phyloP scores from a whole-genome alignment of 23 tunicate species.

The Botrylloides violaceus region DNA sequence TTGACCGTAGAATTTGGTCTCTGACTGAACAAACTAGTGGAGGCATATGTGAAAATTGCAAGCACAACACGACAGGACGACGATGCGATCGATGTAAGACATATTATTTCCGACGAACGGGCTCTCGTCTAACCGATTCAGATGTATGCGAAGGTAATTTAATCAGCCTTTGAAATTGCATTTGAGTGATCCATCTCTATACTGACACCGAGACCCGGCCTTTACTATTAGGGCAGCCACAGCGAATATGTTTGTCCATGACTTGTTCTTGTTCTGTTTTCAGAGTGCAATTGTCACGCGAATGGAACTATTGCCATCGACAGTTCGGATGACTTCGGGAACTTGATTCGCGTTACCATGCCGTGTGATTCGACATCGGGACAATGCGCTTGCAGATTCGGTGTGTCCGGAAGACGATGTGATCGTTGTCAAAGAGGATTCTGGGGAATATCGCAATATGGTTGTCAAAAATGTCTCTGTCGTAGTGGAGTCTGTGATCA shows the following conservation, averaged over 20 bases:
- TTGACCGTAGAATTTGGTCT: conserved; percentile 33
- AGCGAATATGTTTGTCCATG: too few species aligned
- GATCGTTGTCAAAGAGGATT: conserved; percentile 48
- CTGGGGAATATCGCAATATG: conserved; percentile 49
- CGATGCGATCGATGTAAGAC: conserved; percentile 39
- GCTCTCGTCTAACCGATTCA: conserved; percentile 34
- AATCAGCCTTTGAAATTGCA: too few species aligned
- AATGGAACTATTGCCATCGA: conserved; percentile 22
- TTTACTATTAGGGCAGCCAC: too few species aligned
- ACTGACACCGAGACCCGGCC: too few species aligned
- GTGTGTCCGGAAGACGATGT: conserved; percentile 63
- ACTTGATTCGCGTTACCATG: background rate
- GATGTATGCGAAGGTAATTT: conserved; percentile 58
- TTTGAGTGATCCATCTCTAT: too few species aligned
- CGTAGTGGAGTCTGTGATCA: conserved; percentile 28
- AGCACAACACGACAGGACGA: conserved; percentile 55
- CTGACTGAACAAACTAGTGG: conserved; percentile 41
- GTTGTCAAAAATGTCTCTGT: conserved; percentile 56
- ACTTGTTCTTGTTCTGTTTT: too few species aligned
- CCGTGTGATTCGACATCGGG: conserved; percentile 42
- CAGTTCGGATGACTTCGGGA: background rate
- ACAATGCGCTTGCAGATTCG: conserved; percentile 56
- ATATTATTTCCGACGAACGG: conserved; percentile 47
- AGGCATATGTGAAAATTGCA: conserved; percentile 59
- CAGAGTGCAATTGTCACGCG: conserved; percentile 48